Evolutionary conservation across 2,113 vertebrate species (phyloP), one percentile per base, ranked within the genome.

Genomic region (Phyllostomus hastatus): DNA sequence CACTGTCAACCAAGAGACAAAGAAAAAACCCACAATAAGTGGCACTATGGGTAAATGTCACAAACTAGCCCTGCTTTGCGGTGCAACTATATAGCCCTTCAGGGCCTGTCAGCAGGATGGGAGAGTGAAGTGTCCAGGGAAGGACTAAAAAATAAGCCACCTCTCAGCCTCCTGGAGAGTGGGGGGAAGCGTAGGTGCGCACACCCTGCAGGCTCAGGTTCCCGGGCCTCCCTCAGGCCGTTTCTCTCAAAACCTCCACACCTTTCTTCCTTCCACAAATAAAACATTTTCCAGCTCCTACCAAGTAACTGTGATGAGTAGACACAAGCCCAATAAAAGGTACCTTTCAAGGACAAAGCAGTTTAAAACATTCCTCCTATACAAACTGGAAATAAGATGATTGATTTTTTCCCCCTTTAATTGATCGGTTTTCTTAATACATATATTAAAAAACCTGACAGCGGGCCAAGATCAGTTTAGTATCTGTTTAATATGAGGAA

Each of bases 401-500:
- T 17, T 97, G 85, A 95, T 86, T 96, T 90, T 90, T 80, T 84
- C 8, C 7, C 16, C 90, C 41, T 88, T 85, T 96, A 94, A 96
- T 83, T 96, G 88, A 88, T 95, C 54, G 2, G 66, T 89, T 95
- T 91, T 70, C 67, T 93, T 96, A 79, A 95, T 76, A 91, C 4
- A 16, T 70, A 41, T 46, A 61, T 41, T 67, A 86, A 85, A 59
- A 61, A 54, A 61, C 7, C 33, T 97, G 90, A 89, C 14, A 80
- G 79, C 17, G 79, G 91, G 91, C 92, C 94, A 89, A 92, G 22
- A 84, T 94, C 82, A 78, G 96, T 97, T 96, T 93, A 95, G 95
- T 70, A 97, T 92, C 85, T 95, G 91, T 97, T 96, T 98, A 90
- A 97, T 1, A 22, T 38, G 72, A 84, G 61, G 96, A 97, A 52